Evolutionary conservation across 2,797 vertebrate species (phyloP), one percentile per base, ranked within the genome.

Genomic region (Alosa sapidissima): DNA sequence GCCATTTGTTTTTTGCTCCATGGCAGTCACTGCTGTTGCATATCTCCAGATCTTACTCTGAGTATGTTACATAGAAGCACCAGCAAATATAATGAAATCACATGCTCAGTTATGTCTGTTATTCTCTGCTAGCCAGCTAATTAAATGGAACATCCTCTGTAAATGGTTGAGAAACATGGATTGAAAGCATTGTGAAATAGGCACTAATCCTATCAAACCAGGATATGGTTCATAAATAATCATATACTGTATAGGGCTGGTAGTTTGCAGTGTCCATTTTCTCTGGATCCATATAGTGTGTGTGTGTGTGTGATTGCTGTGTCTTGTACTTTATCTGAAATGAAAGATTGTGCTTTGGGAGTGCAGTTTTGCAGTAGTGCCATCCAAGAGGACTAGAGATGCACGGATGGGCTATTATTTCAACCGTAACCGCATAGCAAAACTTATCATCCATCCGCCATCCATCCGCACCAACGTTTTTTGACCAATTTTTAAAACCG

Each of bases 71-170:
- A 47, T 11, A 41, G 68, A 41, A 28, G 68, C 68, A 19, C 36
- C 68, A 75, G 68, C 68, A 41, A 75, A 75, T 41, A 7, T 75
- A 41, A 75, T 75, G 33, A 75, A 75, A 41, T 75, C 36, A 75
- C 33, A 41, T 14, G 68, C 68, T 75, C 68, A 41, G 33, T 75
- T 68, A 33, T 13, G 62, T 68, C 33, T 68, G 62, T 68, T 75
- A 75, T 75, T 75, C 36, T 41, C 33, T 72, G 28, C 65, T 72
- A 72, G 65, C 65, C 33, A 6, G 28, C 24, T 75, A 75, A 75
- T 75, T 14, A 75, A 41, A 65, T 58, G 82, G 41, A 58, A 83
- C 62, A 14, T 41, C 28, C 68, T 14, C 68, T 36, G 68, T 41
- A 75, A 75, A 75, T 75, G 68, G 68, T 45, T 41, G 33, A 75